Evolutionary conservation across 2,113 vertebrate species (phyloP).

Genomic region (Syrrhaptes paradoxus): DNA sequence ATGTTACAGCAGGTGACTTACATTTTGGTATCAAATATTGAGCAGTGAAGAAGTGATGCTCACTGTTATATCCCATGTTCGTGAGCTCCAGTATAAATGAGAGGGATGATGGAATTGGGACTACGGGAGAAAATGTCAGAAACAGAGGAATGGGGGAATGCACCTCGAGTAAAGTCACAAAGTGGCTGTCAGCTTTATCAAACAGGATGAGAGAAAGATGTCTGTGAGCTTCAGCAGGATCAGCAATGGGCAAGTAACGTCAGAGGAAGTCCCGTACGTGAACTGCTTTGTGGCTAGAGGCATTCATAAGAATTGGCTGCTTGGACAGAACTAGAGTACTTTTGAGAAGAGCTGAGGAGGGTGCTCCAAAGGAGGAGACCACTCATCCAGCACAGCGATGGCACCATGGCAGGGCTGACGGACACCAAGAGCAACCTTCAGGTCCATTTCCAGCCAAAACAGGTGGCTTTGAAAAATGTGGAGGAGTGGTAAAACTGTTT

Average conservation of each 20-base stretch:
- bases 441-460: background rate
- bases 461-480: background rate
- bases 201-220: background rate
- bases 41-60: background rate
- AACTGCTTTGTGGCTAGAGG: background rate
- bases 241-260: background rate
- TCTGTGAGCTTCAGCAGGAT: background rate
- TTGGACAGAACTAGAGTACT: background rate
- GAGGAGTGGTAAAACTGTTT: background rate
- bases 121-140: background rate
- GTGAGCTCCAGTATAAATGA: background rate
- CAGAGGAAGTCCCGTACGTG: background rate
- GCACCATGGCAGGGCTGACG: background rate
- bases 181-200: background rate
- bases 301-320: background rate
- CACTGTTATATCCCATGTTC: rapidly evolving
- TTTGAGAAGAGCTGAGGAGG: background rate
- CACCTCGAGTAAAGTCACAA: background rate
- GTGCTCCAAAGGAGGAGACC: background rate
- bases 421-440: background rate
- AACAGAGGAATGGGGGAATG: background rate
- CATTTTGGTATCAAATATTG: background rate
- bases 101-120: background rate
- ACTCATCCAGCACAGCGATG: too few relatives aligned
- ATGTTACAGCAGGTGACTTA: background rate